phyloP scores from a whole-genome alignment of 2,888 invertebrate genomes.

The Pinctada fucata region DNA sequence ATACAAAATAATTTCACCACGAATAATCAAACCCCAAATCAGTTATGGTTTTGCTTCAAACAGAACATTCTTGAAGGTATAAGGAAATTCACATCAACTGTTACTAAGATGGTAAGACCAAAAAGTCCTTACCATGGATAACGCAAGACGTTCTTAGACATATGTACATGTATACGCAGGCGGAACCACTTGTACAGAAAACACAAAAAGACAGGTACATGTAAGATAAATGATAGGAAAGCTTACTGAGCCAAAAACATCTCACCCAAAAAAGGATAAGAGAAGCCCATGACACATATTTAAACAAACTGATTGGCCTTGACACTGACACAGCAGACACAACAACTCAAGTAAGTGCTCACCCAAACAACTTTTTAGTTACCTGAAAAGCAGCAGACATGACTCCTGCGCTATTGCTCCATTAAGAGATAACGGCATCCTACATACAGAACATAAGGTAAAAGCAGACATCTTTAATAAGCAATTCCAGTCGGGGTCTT shows the following conservation, averaged over 20 bases:
- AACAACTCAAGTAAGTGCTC: not conserved
- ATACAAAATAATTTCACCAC: too few relatives aligned
- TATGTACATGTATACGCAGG: not conserved
- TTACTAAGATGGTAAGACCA: too few relatives aligned
- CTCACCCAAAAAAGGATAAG: not conserved
- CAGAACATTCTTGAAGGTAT: too few relatives aligned
- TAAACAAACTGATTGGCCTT: not conserved
- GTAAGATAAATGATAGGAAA: not conserved
- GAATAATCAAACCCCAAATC: too few relatives aligned
- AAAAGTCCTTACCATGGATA: too few relatives aligned
- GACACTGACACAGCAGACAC: not conserved
- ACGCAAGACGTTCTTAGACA: too few relatives aligned
- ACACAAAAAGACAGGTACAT: not conserved
- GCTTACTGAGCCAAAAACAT: not conserved
- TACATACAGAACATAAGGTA: not conserved
- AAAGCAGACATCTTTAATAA: not conserved
- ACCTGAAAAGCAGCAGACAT: not conserved
- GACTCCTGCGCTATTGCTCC: not conserved
- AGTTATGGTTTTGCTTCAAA: too few relatives aligned
- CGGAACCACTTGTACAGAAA: not conserved
- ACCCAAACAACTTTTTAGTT: not conserved
- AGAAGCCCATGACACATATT: not conserved
- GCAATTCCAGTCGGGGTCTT: not conserved
- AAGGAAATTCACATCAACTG: too few relatives aligned
- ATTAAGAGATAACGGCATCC: not conserved